phyloP scores from a whole-genome alignment of 2,888 invertebrate genomes.

The Tiphia femorata region DNA sequence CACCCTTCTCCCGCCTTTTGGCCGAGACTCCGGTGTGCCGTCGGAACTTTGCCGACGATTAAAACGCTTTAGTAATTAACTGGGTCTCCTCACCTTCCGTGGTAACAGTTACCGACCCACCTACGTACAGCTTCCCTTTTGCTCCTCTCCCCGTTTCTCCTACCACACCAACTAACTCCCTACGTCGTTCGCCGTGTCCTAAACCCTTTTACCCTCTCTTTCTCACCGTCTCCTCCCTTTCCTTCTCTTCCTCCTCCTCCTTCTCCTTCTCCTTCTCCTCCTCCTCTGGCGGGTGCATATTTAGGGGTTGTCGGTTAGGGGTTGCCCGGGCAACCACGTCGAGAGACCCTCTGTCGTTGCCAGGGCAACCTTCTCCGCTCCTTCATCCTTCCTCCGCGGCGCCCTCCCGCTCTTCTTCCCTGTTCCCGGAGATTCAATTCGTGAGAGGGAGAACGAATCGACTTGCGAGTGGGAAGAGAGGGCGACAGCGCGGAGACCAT shows the following conservation, averaged over 20 bases:
- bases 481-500: neutral
- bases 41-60: constrained; percentile 68
- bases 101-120: constrained; percentile 61
- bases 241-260: constrained; percentile 16
- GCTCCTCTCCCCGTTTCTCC: constrained; percentile 13
- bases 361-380: constrained; percentile 59
- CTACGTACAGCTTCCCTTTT: neutral
- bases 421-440: constrained; percentile 41
- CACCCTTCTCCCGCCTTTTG: constrained; percentile 24
- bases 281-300: constrained; percentile 45
- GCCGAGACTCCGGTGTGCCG: constrained; percentile 49
- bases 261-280: constrained; percentile 12
- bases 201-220: constrained; percentile 4
- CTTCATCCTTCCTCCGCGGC: constrained; percentile 34
- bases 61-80: constrained; percentile 70
- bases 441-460: constrained; percentile 40
- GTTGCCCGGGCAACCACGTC: constrained; percentile 60
- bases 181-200: constrained; percentile 2
- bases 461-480: constrained; percentile 15
- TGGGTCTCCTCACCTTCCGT: constrained; percentile 67
- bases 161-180: constrained; percentile 20
- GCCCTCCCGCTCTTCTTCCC: neutral
- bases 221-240: neutral
- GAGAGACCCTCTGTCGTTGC: constrained; percentile 61
- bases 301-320: constrained; percentile 54